Conservation (phyloP, 2,888 invertebrate genomes). For the Rotaria macrura region DNA sequence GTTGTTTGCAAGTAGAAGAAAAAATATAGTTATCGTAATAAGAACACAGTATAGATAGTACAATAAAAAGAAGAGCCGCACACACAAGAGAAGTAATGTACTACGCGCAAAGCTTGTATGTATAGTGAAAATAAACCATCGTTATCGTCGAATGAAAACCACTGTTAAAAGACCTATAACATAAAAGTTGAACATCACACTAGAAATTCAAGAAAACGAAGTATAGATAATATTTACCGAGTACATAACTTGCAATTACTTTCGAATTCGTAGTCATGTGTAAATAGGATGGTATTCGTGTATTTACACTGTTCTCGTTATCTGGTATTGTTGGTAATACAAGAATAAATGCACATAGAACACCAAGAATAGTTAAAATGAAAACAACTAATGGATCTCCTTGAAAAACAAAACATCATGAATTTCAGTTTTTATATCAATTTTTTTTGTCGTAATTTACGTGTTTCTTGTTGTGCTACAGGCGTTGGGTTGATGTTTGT, state of each 20-base stretch:
- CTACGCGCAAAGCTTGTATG: not conserved
- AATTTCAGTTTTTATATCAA: not conserved
- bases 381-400: slow-evolving; percentile 6
- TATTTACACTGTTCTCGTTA: not conserved
- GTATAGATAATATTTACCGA: not conserved
- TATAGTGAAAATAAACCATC: not conserved
- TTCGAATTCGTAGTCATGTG: not conserved
- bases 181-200: not conserved
- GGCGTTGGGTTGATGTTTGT: not conserved
- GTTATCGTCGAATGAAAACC: not conserved
- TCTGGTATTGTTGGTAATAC: not conserved
- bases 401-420: not conserved
- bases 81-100: not conserved
- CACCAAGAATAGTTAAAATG: not conserved
- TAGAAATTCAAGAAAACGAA: not conserved
- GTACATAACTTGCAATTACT: not conserved
- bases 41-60: not conserved
- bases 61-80: not conserved
- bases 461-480: not conserved
- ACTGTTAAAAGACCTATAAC: not conserved
- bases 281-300: not conserved
- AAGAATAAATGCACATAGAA: not conserved
- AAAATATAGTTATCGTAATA: not conserved
- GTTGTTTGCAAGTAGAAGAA: not conserved
- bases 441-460: not conserved